phyloP scores from a whole-genome alignment of 2,888 invertebrate species.

The Plagodis dolabraria region DNA sequence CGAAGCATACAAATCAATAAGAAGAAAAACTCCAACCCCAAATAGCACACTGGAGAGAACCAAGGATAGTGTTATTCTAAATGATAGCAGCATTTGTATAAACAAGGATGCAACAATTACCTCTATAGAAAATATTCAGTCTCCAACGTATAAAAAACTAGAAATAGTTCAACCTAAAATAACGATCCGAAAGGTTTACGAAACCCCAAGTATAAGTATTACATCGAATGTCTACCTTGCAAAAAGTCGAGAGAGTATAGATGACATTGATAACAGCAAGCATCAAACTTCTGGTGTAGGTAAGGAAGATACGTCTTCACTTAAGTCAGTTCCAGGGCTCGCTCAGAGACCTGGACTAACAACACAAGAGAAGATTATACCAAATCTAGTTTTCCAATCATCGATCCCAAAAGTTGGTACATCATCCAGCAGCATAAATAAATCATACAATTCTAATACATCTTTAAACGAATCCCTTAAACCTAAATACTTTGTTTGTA shows the following conservation, averaged over 20 bases:
- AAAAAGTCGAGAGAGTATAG: conserved; percentile 33
- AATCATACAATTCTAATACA: conserved; percentile 9
- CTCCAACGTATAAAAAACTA: conserved; percentile 26
- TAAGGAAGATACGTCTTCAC: conserved; percentile 8
- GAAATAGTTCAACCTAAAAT: conserved; percentile 37
- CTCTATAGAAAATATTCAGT: conserved; percentile 19
- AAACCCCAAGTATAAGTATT: conserved; percentile 36
- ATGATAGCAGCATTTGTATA: conserved; percentile 16
- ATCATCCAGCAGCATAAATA: conserved; percentile 15
- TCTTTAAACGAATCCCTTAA: conserved; percentile 16
- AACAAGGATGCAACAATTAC: conserved; percentile 17
- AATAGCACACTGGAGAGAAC: conserved; percentile 31
- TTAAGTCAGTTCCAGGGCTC: not conserved
- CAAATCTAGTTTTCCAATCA: conserved; percentile 17
- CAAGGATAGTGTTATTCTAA: conserved; percentile 12
- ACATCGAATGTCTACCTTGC: conserved; percentile 36
- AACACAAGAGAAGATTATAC: conserved; percentile 13
- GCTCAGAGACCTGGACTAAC: conserved; percentile 5
- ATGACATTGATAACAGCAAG: conserved; percentile 1
- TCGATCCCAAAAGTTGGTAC: conserved; percentile 3
- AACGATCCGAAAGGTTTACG: conserved; percentile 37
- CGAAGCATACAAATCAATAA: conserved; percentile 39
- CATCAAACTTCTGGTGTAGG: conserved; percentile 1
- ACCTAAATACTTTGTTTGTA: conserved; percentile 18
- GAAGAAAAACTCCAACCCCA: conserved; percentile 36